Conservation (phyloP, 2,888 invertebrate species). For the Phrixothrix hirtus region DNA sequence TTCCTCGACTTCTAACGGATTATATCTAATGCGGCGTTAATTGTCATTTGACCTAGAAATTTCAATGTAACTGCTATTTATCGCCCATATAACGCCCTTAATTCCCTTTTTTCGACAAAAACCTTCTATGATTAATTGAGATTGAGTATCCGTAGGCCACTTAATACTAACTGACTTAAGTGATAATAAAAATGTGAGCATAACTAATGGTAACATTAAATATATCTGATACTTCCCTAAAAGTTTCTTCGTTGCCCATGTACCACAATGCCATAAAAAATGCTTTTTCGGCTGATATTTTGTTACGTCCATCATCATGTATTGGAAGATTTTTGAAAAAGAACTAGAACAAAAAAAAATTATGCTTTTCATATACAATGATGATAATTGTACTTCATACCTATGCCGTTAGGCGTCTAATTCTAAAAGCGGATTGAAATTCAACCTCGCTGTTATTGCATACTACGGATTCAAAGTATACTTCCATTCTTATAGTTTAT, state of each 20-base stretch:
- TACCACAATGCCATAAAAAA: slow-evolving; percentile 9
- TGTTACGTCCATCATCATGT: slow-evolving; percentile 8
- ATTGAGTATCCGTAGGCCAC: slow-evolving; percentile 1
- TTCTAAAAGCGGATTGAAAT: slow-evolving; percentile 3
- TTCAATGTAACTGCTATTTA: too few species aligned
- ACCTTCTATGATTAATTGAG: too few species aligned
- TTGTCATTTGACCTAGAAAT: too few species aligned
- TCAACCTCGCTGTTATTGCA: neutral
- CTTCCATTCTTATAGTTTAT: slow-evolving; percentile 1
- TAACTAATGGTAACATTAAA: slow-evolving; percentile 7
- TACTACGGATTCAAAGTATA: slow-evolving; percentile 1
- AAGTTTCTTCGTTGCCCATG: slow-evolving; percentile 10
- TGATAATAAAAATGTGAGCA: slow-evolving; percentile 4
- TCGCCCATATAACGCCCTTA: too few species aligned
- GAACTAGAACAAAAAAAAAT: slow-evolving; percentile 4
- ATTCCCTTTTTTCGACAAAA: too few species aligned
- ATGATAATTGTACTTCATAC: slow-evolving; percentile 1
- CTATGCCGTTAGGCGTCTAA: slow-evolving; percentile 1
- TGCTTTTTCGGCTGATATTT: slow-evolving; percentile 11
- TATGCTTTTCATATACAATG: slow-evolving; percentile 2
- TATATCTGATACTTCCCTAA: slow-evolving; percentile 9
- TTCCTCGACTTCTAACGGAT: too few species aligned
- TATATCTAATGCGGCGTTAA: too few species aligned
- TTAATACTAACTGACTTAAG: neutral
- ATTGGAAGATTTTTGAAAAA: slow-evolving; percentile 6